A percentile compares a stretch with the other conserved stretches of the same genome.
phyloP scores from a whole-genome alignment of 2,888 invertebrate genomes.

The Drosophila colorata region DNA sequence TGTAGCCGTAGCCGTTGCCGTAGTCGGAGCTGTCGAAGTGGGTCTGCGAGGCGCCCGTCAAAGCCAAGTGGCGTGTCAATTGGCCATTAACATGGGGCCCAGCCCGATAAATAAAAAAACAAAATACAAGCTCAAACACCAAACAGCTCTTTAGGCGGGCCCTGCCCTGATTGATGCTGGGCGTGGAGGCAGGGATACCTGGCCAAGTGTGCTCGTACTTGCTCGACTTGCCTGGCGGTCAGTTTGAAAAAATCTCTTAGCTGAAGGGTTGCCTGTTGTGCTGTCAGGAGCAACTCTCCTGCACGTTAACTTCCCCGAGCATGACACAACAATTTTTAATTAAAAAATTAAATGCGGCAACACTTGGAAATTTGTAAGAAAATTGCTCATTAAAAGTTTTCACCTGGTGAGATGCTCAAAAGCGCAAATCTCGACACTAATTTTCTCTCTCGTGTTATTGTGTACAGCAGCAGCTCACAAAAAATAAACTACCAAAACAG shows the following conservation, averaged over 20 bases:
- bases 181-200: slow-evolving; percentile 22
- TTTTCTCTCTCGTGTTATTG: slow-evolving; percentile 76
- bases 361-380: slow-evolving; percentile 78
- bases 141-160: slow-evolving; percentile 21
- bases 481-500: not conserved
- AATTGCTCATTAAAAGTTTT: slow-evolving; percentile 82
- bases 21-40: slow-evolving; percentile 1
- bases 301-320: slow-evolving; percentile 3
- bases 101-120: slow-evolving; percentile 64
- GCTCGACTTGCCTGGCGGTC: slow-evolving; percentile 28
- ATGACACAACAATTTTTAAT: slow-evolving; percentile 60
- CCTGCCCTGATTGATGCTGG: slow-evolving; percentile 56
- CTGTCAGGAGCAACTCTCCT: slow-evolving; percentile 10
- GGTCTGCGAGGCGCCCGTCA: slow-evolving; percentile 43
- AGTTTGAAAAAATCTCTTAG: slow-evolving; percentile 44
- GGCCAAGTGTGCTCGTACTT: slow-evolving; percentile 21
- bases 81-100: slow-evolving; percentile 74
- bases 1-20: not conserved
- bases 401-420: slow-evolving; percentile 73
- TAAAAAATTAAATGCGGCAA: slow-evolving; percentile 78
- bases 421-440: slow-evolving; percentile 77
- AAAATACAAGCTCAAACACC: slow-evolving; percentile 33
- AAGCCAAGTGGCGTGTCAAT: slow-evolving; percentile 81
- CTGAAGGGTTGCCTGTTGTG: slow-evolving; percentile 22
- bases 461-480: slow-evolving; percentile 51